Evolutionary conservation across 2,113 vertebrate genomes (phyloP).

Genomic region (Corythornis madagascariensis): DNA sequence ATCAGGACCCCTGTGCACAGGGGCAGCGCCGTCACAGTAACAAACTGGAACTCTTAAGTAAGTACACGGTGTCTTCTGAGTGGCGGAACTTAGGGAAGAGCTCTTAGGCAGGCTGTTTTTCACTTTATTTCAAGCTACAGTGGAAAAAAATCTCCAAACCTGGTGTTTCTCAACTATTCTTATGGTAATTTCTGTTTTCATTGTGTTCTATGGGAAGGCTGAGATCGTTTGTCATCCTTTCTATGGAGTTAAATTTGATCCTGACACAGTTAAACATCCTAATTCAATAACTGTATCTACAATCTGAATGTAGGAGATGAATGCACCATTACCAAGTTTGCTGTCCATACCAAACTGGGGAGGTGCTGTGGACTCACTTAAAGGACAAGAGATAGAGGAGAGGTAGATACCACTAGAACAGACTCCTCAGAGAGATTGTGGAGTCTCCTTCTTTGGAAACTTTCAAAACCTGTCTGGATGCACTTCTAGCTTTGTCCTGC

Average conservation of each 20-base stretch:
- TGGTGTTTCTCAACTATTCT: neutral
- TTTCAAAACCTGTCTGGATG: too few relatives aligned
- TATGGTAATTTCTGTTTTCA: accelerated
- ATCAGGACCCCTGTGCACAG: neutral
- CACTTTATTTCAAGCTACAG: accelerated
- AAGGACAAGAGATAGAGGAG: neutral
- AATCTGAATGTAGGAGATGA: neutral
- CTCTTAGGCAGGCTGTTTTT: too few relatives aligned
- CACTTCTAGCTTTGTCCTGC: too few relatives aligned
- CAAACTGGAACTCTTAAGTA: neutral
- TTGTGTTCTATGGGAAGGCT: accelerated
- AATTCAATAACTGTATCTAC: accelerated
- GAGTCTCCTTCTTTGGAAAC: too few relatives aligned
- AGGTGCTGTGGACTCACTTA: neutral
- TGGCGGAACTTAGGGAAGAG: neutral
- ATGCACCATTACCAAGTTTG: too few relatives aligned
- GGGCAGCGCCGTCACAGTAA: neutral
- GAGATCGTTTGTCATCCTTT: neutral
- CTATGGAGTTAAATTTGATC: neutral
- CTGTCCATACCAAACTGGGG: accelerated
- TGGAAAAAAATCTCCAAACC: too few relatives aligned
- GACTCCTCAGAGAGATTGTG: too few relatives aligned
- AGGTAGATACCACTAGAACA: too few relatives aligned
- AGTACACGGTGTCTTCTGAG: accelerated
- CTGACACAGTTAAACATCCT: too few relatives aligned